phyloP scores from a whole-genome alignment of 2,888 invertebrate genomes.

The Drosophila eohydei region DNA sequence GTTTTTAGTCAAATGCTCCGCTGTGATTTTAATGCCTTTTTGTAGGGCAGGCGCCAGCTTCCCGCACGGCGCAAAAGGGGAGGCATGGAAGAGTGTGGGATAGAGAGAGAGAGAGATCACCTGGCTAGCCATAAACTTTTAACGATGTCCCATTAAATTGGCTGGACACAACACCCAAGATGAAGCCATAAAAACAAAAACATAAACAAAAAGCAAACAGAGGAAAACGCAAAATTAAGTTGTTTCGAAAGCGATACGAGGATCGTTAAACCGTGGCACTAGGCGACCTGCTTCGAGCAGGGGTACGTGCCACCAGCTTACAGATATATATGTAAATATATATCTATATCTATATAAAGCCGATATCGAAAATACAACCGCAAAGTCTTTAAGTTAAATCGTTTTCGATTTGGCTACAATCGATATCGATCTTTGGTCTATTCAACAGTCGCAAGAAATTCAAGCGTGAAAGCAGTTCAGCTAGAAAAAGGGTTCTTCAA shows the following conservation, averaged over 20 bases:
- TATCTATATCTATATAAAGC: not conserved
- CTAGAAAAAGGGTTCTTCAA: conserved; percentile 14
- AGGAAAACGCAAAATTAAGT: conserved; percentile 60
- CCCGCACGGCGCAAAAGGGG: not conserved
- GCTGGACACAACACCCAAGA: conserved; percentile 49
- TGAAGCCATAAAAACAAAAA: conserved; percentile 71
- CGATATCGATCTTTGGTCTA: conserved; percentile 16
- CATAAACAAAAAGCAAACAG: not conserved
- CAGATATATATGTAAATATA: not conserved
- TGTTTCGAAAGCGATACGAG: conserved; percentile 57
- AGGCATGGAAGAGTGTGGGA: not conserved
- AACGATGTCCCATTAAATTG: conserved; percentile 62
- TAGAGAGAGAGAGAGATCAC: conserved; percentile 7
- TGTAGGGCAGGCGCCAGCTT: conserved; percentile 45
- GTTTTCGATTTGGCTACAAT: conserved; percentile 14
- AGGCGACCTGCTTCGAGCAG: not conserved
- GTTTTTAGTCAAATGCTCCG: conserved; percentile 58
- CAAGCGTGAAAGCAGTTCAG: conserved; percentile 55
- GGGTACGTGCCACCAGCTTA: conserved; percentile 17
- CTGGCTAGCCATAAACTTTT: conserved; percentile 69
- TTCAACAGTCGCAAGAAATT: conserved; percentile 43
- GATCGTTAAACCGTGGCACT: conserved; percentile 24
- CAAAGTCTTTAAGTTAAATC: conserved; percentile 22
- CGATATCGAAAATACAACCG: conserved; percentile 27
- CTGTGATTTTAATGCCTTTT: conserved; percentile 59